phyloP scores from a whole-genome alignment of 2,888 invertebrate species.

The Ennomos fuscantarius region DNA sequence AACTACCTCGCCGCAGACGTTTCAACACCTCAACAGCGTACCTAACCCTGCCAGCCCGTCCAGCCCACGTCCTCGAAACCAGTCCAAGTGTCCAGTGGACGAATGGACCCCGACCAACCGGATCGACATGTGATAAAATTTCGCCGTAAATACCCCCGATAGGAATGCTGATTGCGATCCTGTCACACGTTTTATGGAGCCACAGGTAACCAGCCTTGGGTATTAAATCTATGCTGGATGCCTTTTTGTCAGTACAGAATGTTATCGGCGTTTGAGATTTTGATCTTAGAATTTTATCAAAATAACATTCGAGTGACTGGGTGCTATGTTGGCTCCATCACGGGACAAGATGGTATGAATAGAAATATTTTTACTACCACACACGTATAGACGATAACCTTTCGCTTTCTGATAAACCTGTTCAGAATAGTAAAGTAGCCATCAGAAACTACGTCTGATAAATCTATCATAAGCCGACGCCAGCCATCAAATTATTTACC shows the following conservation, averaged over 20 bases:
- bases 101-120: slow-evolving; percentile 40
- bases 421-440: too few species aligned
- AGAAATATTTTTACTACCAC: too few species aligned
- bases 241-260: slow-evolving; percentile 7
- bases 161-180: slow-evolving; percentile 63
- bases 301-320: too few species aligned
- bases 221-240: slow-evolving; percentile 43
- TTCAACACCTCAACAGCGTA: slow-evolving; percentile 16
- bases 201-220: slow-evolving; percentile 43
- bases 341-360: too few species aligned
- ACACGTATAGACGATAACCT: too few species aligned
- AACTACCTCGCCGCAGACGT: slow-evolving; percentile 3
- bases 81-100: slow-evolving; percentile 33
- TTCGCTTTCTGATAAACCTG: too few species aligned
- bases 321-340: too few species aligned
- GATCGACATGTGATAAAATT: slow-evolving; percentile 60
- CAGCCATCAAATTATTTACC: neutral
- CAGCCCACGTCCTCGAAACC: slow-evolving; percentile 54
- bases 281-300: too few species aligned
- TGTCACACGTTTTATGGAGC: slow-evolving; percentile 55
- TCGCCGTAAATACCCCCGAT: slow-evolving; percentile 61
- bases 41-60: slow-evolving; percentile 37
- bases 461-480: neutral
- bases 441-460: too few species aligned
- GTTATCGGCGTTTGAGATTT: slow-evolving; percentile 2